phyloP scores from a whole-genome alignment of 2,113 vertebrate genomes.

The Podarcis cretensis region DNA sequence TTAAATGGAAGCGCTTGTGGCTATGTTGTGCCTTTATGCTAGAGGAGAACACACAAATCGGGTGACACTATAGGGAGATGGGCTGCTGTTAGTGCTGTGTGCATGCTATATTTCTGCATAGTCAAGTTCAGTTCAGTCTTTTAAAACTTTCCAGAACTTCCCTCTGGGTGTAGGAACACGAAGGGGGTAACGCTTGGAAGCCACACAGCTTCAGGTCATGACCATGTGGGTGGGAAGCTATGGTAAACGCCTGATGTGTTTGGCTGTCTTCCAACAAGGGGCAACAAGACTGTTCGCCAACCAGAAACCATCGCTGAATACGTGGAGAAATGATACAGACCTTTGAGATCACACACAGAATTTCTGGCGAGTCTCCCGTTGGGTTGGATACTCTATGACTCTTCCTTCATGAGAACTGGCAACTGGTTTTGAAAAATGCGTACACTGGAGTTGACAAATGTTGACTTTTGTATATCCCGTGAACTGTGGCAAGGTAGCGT shows the following conservation, averaged over 20 bases:
- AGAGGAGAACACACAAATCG: background rate
- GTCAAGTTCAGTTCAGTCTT: background rate
- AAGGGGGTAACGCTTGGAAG: background rate
- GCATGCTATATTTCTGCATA: slow-evolving; percentile 2
- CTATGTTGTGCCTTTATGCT: slow-evolving; percentile 1
- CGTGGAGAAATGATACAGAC: background rate
- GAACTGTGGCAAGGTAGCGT: background rate
- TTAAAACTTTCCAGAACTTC: background rate
- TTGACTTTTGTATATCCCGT: background rate
- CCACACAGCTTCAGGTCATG: background rate
- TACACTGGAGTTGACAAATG: background rate
- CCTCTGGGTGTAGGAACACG: background rate
- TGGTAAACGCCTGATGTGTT: no score
- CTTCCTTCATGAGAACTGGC: background rate
- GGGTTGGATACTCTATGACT: background rate
- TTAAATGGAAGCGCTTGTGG: background rate
- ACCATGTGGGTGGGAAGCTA: background rate
- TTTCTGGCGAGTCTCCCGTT: background rate
- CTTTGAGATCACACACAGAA: background rate
- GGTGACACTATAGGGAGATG: background rate
- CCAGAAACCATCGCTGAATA: background rate
- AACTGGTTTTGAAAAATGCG: background rate
- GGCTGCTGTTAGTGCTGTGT: background rate
- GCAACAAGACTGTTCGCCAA: background rate
- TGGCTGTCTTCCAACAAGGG: background rate